Conservation (phyloP, 2,797 vertebrate species). For the Psittacula echo region DNA sequence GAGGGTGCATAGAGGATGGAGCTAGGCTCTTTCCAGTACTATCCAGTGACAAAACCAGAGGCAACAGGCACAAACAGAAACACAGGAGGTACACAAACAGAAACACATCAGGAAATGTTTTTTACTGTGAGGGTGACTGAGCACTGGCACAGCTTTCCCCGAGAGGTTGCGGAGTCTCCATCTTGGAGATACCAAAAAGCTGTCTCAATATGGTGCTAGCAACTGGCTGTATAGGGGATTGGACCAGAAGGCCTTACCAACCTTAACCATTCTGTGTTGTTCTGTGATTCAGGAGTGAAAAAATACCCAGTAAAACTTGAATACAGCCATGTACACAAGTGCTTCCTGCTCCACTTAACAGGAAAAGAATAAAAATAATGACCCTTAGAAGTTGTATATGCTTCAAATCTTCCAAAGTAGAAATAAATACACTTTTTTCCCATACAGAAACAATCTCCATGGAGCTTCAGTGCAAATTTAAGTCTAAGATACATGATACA, state of each 20-base stretch:
- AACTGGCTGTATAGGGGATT: rapidly evolving
- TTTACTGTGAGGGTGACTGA: neutral
- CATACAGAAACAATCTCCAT: neutral
- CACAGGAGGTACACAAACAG: neutral
- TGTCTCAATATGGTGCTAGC: neutral
- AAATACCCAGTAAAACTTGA: neutral
- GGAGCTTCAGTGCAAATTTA: neutral
- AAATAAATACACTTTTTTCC: neutral
- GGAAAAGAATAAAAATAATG: neutral
- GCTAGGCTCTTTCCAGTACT: neutral
- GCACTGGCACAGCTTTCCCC: rapidly evolving
- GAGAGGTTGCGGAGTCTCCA: neutral
- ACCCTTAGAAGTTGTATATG: neutral
- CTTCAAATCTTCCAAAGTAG: neutral
- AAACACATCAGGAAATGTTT: neutral
- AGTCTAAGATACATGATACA: neutral
- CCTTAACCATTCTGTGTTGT: neutral
- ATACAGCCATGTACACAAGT: neutral
- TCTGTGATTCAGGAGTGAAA: neutral
- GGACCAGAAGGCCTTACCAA: neutral
- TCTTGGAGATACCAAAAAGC: neutral
- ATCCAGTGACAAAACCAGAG: neutral
- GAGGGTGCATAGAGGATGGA: neutral
- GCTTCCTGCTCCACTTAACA: neutral
- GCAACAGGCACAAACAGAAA: neutral